Evolutionary conservation across 2,113 vertebrate species (phyloP), one percentile per base, ranked within the genome.

Genomic region (Seriola rivoliana): DNA sequence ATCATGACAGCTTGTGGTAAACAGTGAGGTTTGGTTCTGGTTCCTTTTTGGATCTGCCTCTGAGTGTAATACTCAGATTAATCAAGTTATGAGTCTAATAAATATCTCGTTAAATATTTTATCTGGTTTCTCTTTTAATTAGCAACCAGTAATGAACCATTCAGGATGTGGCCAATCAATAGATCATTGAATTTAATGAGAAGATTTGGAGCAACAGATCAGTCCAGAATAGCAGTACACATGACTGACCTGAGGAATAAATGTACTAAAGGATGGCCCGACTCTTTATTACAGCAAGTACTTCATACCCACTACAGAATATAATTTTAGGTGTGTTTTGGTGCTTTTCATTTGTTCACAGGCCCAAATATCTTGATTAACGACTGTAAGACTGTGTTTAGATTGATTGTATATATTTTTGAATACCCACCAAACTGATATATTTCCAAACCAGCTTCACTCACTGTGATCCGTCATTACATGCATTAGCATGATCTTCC

Each of bases 401-500:
- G 29, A 58, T 21, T 54, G 44, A 48, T 38, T 75, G 46, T 11
- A 14, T 71, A 59, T 75, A 75, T 75, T 75, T 83, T 23, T 69
- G 64, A 62, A 21, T 92, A 94, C 92, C 40, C 36, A 50, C 32
- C 25, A 34, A 19, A 34, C 42, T 66, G 65, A 44, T 68, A 36
- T 65, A 62, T 75, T 83, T 81, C 74, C 65, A 81, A 58, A 78
- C 84, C 81, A 83, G 64, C 54, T 75, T 48, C 81, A 34, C 70
- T 80, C 81, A 50, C 85, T 81, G 90, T 88, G 86, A 86, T 80
- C 87, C 75, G 12, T 84, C 81, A 89, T 91, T 90, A 91, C 80
- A 92, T 88, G 91, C 91, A 89, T 89, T 93, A 77, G 84, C 92
- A 93, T 92, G 91, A 92, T 88, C 90, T 74, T 80, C 82, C 62